A percentile compares a stretch with the other conserved stretches of the same genome.
phyloP scores from a whole-genome alignment of 2,797 vertebrate genomes.

The Ctenochaetus hawaiiensis region DNA sequence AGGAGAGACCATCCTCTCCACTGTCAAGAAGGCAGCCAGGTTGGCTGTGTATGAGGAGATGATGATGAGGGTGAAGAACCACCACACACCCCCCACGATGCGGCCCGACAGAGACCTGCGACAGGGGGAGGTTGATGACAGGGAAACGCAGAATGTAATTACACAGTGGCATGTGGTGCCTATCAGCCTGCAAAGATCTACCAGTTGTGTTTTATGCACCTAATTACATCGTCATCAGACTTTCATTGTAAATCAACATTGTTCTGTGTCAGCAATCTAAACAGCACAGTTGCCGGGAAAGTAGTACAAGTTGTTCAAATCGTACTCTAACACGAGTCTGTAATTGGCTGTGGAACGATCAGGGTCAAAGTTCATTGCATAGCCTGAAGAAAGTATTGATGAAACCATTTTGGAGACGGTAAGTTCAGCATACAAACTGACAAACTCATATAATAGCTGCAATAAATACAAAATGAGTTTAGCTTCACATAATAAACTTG shows the following conservation, averaged over 20 bases:
- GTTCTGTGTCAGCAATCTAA: slow-evolving; percentile 37
- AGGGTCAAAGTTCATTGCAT: slow-evolving; percentile 47
- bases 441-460: slow-evolving; percentile 40
- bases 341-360: slow-evolving; percentile 40
- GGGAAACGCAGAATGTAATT: slow-evolving; percentile 58
- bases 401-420: slow-evolving; percentile 32
- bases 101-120: slow-evolving; percentile 97
- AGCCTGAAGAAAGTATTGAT: slow-evolving; percentile 51
- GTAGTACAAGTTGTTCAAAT: slow-evolving; percentile 24
- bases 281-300: slow-evolving; percentile 32
- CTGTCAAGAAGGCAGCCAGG: slow-evolving; percentile 98
- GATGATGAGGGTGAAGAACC: slow-evolving; percentile 99
- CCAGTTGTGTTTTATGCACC: slow-evolving; percentile 47
- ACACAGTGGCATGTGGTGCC: slow-evolving; percentile 52
- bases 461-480: slow-evolving; percentile 33
- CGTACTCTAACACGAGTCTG: slow-evolving; percentile 19
- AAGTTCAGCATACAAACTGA: slow-evolving; percentile 32
- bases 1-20: slow-evolving; percentile 99
- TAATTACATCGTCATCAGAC: slow-evolving; percentile 51
- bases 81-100: slow-evolving; percentile 99
- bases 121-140: slow-evolving; percentile 44
- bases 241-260: slow-evolving; percentile 42
- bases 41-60: slow-evolving; percentile 99
- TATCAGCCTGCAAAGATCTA: slow-evolving; percentile 44
- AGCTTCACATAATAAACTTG: slow-evolving; percentile 33